These are phyloP conservation scores for Papilio gigon DNA, from an alignment of 2,888 invertebrate species.

Conservation along the genomic window DNA sequence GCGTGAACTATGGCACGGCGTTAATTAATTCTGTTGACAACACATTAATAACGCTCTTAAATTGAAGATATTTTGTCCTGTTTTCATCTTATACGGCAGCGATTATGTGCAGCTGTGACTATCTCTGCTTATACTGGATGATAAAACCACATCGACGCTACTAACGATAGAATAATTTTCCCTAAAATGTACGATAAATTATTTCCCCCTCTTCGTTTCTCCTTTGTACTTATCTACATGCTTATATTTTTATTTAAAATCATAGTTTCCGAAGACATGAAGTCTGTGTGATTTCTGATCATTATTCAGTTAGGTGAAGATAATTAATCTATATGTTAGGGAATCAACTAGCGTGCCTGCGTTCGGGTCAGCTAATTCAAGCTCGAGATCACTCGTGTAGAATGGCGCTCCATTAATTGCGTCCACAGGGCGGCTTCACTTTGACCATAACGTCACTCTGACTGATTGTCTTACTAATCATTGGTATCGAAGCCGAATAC, in stretches of 20 bases:
- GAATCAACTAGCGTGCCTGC: slow-evolving; percentile 36
- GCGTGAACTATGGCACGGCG: slow-evolving; percentile 45
- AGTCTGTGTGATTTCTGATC: slow-evolving; percentile 2
- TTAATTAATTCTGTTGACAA: slow-evolving; percentile 62
- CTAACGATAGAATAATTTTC: slow-evolving; percentile 67
- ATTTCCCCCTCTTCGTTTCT: slow-evolving; percentile 53
- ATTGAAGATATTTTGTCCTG: slow-evolving; percentile 58
- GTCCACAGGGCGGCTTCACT: slow-evolving; percentile 57
- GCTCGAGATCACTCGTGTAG: slow-evolving; percentile 62
- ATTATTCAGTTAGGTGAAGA: slow-evolving; percentile 23
- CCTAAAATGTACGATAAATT: slow-evolving; percentile 66
- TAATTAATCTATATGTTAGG: slow-evolving; percentile 40
- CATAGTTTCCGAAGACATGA: background rate
- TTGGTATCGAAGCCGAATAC: slow-evolving; percentile 41
- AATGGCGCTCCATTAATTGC: slow-evolving; percentile 70
- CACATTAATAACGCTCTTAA: slow-evolving; percentile 63
- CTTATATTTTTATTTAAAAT: background rate
- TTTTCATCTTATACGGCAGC: slow-evolving; percentile 54
- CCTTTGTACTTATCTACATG: slow-evolving; percentile 45
- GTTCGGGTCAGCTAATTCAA: slow-evolving; percentile 45
- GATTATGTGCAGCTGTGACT: slow-evolving; percentile 51
- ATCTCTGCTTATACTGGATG: slow-evolving; percentile 50
- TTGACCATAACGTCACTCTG: slow-evolving; percentile 62
- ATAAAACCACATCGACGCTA: slow-evolving; percentile 67
- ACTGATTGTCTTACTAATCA: slow-evolving; percentile 76